Conservation (phyloP, 2,797 vertebrate genomes). For the Manis crassicaudata region DNA sequence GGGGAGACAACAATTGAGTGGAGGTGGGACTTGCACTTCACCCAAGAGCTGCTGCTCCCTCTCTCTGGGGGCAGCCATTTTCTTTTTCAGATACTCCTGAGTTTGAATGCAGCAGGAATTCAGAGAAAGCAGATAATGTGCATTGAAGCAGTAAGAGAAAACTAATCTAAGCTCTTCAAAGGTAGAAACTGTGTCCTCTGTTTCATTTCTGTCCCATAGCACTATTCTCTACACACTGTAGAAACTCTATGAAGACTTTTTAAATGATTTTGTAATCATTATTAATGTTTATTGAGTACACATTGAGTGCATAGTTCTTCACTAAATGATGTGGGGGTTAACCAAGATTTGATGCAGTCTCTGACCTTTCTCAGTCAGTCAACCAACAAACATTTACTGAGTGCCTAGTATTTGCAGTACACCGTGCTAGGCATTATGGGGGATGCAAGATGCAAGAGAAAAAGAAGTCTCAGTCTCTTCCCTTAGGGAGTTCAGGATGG, state of each 20-base stretch:
- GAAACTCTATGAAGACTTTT: conserved; percentile 51
- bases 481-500: conserved; percentile 39
- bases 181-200: conserved; percentile 9
- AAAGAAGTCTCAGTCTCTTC: conserved; percentile 51
- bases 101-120: conserved; percentile 46
- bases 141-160: conserved; percentile 12
- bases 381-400: conserved; percentile 70
- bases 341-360: conserved; percentile 61
- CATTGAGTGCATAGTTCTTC: conserved; percentile 55
- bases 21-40: too few species aligned
- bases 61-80: too few species aligned
- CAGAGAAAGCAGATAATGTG: background rate
- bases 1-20: conserved; percentile 23
- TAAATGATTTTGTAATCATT: conserved; percentile 70
- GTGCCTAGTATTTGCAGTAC: conserved; percentile 61
- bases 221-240: conserved; percentile 36
- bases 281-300: conserved; percentile 67
- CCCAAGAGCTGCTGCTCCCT: too few species aligned
- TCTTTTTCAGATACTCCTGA: background rate
- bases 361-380: conserved; percentile 66
- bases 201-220: conserved; percentile 43
- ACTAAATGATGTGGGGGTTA: conserved; percentile 58
- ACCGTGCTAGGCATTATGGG: conserved; percentile 12
- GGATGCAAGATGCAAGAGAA: conserved; percentile 52
- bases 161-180: conserved; percentile 29